Base-by-base conservation (phyloP, 1,140 invertebrate genomes). In the Drosophila pectinifera region DNA sequence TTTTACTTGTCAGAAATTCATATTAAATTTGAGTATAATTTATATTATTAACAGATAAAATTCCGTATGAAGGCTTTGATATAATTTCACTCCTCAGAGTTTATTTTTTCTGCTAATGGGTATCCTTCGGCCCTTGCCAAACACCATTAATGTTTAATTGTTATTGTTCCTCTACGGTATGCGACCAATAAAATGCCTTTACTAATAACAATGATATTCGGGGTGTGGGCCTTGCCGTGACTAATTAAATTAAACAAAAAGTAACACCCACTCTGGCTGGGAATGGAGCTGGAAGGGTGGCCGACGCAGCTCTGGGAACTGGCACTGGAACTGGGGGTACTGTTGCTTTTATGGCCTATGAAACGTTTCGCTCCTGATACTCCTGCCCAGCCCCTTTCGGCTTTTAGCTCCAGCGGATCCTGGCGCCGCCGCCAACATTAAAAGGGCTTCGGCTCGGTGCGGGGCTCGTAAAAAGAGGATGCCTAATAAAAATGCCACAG, bases 401-500 rank as follows among this genome's bases (percentile, higher is more conserved):
- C 38, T 49, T 59, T 49, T 26, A 43, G 65, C 38, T 58, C 31
- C 69, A 53, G 4, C 22, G 55, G 43, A 39, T 31, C 43, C 67
- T 61, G 67, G 67, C 45, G 55, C 63, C 59, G 45, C 46, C 58
- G 61, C 41, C 46, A 59, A 73, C 83, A 76, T 70, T 86, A 81
- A 75, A 81, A 68, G 63, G 79, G 64, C 70, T 62, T 76, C 69
- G 63, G 56, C 57, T 76, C 69, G 59, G 51, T 41, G 73, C 54
- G 34, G 58, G 51, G 57, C 65, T 89, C 84, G 73, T 89, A 89
- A 89, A 88, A 78, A 63, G 70, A 53, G 49, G 77, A 70, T 75
- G 84, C 84, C 84, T 89, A 89, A 89, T 89, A 89, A 89, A 89
- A 89, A 89, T 89, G 84, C 84, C 84, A 48, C 84, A 89, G 84